Evolutionary conservation across 2,113 vertebrate genomes (phyloP).

Genomic region (Pomatostomus ruficeps): DNA sequence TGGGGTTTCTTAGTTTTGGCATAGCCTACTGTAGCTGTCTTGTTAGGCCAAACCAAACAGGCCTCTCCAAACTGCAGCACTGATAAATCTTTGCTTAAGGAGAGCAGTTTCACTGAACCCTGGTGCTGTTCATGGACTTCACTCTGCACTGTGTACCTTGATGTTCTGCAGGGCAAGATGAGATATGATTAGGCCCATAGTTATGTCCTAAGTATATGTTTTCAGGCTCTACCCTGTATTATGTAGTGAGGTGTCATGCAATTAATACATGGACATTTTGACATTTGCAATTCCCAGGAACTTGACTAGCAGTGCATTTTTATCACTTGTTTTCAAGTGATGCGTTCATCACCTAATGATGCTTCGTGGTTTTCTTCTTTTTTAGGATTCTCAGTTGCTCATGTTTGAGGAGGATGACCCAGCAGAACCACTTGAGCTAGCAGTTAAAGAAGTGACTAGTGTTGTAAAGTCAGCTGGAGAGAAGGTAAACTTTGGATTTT

Average conservation of each 20-base stretch:
- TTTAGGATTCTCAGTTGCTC: constrained; percentile 76
- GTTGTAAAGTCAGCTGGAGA: constrained; percentile 72
- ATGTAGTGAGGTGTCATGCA: neutral
- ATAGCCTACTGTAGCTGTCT: neutral
- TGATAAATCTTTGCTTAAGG: neutral
- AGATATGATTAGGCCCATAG: neutral
- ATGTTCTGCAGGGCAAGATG: neutral
- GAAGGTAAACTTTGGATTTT: constrained; percentile 77
- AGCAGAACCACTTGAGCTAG: constrained; percentile 77
- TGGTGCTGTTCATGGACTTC: neutral
- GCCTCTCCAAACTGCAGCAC: neutral
- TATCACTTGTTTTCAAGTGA: neutral
- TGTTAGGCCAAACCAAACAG: neutral
- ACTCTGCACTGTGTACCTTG: neutral
- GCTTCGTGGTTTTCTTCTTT: neutral
- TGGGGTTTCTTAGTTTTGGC: neutral
- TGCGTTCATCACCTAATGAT: neutral
- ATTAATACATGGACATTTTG: neutral
- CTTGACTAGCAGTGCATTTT: neutral
- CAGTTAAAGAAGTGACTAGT: constrained; percentile 74
- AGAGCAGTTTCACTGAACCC: neutral
- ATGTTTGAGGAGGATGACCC: constrained; percentile 79
- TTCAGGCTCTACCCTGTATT: neutral
- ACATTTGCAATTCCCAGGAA: neutral
- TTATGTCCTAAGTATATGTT: constrained; percentile 4